Conservation (phyloP, 2,888 invertebrate genomes). For the Eumerus sabulonum region DNA sequence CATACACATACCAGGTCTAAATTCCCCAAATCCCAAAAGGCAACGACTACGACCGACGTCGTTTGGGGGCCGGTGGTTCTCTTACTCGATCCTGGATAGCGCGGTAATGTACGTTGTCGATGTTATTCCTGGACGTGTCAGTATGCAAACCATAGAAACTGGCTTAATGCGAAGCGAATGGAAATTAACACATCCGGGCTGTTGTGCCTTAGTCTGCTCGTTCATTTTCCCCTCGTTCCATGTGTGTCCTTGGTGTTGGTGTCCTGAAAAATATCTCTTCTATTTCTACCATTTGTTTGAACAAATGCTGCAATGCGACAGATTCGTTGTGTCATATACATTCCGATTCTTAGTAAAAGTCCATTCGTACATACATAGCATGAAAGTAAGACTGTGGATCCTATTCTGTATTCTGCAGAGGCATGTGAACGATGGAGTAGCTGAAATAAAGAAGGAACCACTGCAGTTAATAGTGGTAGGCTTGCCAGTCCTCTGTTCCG, state of each 20-base stretch:
- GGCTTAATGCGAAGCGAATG: slow-evolving; percentile 21
- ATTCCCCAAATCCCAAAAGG: background rate
- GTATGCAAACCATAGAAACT: slow-evolving; percentile 20
- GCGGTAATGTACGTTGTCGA: background rate
- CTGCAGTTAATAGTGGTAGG: slow-evolving; percentile 14
- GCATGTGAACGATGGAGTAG: background rate
- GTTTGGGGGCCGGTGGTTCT: too few species aligned
- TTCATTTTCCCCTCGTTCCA: background rate
- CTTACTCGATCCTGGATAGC: too few species aligned
- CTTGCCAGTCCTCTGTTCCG: background rate
- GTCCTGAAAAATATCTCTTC: slow-evolving; percentile 26
- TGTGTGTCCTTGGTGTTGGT: background rate
- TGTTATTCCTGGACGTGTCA: slow-evolving; percentile 13
- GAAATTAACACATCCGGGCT: slow-evolving; percentile 27
- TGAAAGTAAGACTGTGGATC: too few species aligned
- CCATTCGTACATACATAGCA: too few species aligned
- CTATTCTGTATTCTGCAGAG: slow-evolving; percentile 16
- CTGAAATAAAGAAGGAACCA: background rate
- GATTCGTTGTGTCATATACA: slow-evolving; percentile 29
- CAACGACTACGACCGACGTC: too few species aligned
- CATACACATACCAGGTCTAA: background rate
- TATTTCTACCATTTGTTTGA: slow-evolving; percentile 20
- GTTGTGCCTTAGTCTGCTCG: background rate
- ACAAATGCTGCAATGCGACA: slow-evolving; percentile 47
- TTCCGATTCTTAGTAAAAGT: background rate